phyloP scores from a whole-genome alignment of 2,888 invertebrate genomes.

The Andrena minutula region DNA sequence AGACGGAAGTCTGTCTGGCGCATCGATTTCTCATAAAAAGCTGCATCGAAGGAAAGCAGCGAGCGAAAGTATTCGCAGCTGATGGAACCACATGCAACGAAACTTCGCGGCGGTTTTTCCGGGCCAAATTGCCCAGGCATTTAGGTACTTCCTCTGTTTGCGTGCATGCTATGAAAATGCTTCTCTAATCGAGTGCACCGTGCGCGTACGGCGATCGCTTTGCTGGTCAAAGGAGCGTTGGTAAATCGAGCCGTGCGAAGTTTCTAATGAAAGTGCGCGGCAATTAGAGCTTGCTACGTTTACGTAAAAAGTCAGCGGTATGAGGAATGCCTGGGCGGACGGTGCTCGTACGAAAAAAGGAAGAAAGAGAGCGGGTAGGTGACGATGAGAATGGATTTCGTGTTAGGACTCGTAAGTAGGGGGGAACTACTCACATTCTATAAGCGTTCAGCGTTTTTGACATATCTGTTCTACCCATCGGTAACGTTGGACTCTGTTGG shows the following conservation, averaged over 20 bases:
- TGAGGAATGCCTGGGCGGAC: neutral
- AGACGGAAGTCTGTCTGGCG: slow-evolving; percentile 5
- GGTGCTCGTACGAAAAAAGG: slow-evolving; percentile 1
- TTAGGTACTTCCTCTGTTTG: neutral
- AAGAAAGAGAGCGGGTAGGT: neutral
- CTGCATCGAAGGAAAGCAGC: slow-evolving; percentile 16
- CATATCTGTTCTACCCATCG: slow-evolving; percentile 87
- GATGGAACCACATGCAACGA: slow-evolving; percentile 20
- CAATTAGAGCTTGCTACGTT: slow-evolving; percentile 45
- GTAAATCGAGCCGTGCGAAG: slow-evolving; percentile 4
- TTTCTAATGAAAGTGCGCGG: slow-evolving; percentile 50
- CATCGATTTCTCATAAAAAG: slow-evolving; percentile 46
- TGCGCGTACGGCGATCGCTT: neutral
- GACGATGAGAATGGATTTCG: slow-evolving; percentile 17
- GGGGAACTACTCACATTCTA: slow-evolving; percentile 91
- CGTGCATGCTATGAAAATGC: too few species aligned
- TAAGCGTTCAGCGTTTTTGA: slow-evolving; percentile 96
- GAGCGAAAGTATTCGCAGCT: slow-evolving; percentile 44
- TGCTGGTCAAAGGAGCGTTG: neutral
- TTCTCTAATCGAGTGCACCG: slow-evolving; percentile 1
- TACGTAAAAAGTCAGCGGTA: slow-evolving; percentile 29
- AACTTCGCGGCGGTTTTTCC: slow-evolving; percentile 3
- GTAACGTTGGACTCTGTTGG: slow-evolving; percentile 73
- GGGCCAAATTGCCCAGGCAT: neutral
- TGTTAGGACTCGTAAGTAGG: slow-evolving; percentile 49